Evolutionary conservation across 2,797 vertebrate genomes (phyloP).

Genomic region (Malacoraja senta): DNA sequence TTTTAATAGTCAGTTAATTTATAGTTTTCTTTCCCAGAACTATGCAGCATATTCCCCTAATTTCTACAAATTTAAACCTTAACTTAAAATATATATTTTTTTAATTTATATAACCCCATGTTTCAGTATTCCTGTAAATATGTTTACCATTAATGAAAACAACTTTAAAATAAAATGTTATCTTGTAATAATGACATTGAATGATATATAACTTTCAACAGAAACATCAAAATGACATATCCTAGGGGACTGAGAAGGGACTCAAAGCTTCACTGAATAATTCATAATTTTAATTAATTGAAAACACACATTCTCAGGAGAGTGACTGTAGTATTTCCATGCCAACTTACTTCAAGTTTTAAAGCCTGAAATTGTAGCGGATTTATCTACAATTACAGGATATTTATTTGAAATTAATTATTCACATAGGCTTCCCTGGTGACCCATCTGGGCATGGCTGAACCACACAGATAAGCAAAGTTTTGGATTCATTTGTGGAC

Average conservation of each 20-base stretch:
- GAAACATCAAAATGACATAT: constrained; percentile 17
- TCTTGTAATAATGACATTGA: constrained; percentile 23
- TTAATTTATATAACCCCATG: background rate
- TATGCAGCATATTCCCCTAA: background rate
- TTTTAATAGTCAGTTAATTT: background rate
- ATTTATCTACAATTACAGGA: constrained; percentile 2
- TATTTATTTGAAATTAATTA: background rate
- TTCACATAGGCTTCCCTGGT: background rate
- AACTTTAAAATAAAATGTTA: background rate
- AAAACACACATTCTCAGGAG: constrained; percentile 24
- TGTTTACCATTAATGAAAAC: background rate
- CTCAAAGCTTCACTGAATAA: constrained; percentile 32
- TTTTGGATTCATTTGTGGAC: constrained; percentile 1
- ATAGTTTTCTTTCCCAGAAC: background rate
- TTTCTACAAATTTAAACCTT: background rate
- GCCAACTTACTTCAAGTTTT: constrained; percentile 22
- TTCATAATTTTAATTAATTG: constrained; percentile 34
- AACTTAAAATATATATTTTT: background rate
- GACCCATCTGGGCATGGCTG: background rate
- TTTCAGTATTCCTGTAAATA: background rate
- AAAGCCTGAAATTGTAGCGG: background rate
- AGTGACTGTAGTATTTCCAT: background rate
- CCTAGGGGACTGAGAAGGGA: background rate
- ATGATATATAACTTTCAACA: constrained; percentile 13
- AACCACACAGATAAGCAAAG: background rate